Conservation (phyloP, 2,113 vertebrate genomes). For the Neogobius melanostomus region DNA sequence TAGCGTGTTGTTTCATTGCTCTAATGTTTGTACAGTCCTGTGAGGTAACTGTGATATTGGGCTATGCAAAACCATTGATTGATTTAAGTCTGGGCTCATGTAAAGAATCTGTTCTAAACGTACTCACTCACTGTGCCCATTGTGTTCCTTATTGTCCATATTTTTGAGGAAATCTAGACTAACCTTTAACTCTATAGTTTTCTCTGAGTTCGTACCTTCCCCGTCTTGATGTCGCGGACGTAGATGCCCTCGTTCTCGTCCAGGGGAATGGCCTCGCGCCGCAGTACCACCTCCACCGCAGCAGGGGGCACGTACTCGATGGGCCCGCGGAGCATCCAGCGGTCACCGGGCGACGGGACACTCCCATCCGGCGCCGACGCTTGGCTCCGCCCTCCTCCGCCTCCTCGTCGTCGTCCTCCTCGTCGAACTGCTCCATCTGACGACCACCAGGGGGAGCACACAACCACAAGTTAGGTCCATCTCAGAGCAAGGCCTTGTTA, state of each 20-base stretch:
- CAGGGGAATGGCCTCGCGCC: conserved; percentile 80
- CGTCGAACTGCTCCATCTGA: conserved; percentile 47
- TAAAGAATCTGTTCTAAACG: too few relatives aligned
- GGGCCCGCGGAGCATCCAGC: conserved; percentile 89
- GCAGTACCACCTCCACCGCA: conserved; percentile 81
- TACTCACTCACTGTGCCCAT: too few relatives aligned
- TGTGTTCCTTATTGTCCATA: too few relatives aligned
- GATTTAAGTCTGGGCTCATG: too few relatives aligned
- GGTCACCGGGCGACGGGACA: conserved; percentile 80
- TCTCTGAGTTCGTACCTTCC: conserved; percentile 74
- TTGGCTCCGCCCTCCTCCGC: conserved; percentile 45
- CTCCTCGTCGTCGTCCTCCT: conserved; percentile 44
- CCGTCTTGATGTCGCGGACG: conserved; percentile 84
- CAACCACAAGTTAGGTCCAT: background rate
- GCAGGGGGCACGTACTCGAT: conserved; percentile 85
- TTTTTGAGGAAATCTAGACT: too few relatives aligned
- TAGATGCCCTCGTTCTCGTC: conserved; percentile 92
- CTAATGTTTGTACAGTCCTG: too few relatives aligned
- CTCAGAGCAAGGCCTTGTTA: too few relatives aligned
- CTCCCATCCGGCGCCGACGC: conserved; percentile 20
- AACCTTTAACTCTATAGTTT: too few relatives aligned
- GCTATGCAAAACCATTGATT: too few relatives aligned
- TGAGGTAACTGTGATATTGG: too few relatives aligned
- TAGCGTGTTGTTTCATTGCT: too few relatives aligned
- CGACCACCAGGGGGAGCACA: background rate